Evolutionary conservation across 1,140 invertebrate genomes (phyloP).

Genomic region (Eubasilissa regina): DNA sequence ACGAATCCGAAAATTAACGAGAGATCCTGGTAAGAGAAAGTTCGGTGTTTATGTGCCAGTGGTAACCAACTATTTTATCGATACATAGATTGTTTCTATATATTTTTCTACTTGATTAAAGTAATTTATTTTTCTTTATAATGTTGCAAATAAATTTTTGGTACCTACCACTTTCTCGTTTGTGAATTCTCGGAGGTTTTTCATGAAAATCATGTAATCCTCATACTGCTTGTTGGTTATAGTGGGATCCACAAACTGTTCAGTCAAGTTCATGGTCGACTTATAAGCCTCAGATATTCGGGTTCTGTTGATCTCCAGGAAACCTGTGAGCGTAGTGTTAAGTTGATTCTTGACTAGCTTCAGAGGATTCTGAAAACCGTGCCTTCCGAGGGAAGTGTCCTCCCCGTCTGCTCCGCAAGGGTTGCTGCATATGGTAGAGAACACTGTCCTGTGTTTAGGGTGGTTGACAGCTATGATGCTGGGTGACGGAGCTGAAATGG

Average conservation of each 20-base stretch:
- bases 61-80: too few species aligned
- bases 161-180: slow-evolving; percentile 30
- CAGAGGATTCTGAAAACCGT: neutral
- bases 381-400: neutral
- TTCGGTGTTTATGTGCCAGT: too few species aligned
- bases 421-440: slow-evolving; percentile 7
- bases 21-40: too few species aligned
- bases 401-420: slow-evolving; percentile 33
- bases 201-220: slow-evolving; percentile 1
- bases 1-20: too few species aligned
- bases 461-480: neutral
- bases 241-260: slow-evolving; percentile 6
- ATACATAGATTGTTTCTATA: too few species aligned
- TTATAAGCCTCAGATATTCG: neutral
- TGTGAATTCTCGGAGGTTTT: neutral
- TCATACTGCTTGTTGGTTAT: neutral
- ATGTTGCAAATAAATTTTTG: neutral
- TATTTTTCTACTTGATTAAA: too few species aligned
- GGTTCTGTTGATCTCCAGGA: slow-evolving; percentile 15
- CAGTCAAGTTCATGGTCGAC: slow-evolving; percentile 28
- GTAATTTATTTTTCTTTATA: too few species aligned
- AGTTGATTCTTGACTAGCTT: slow-evolving; percentile 16
- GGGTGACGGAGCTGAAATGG: neutral
- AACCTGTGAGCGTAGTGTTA: neutral
- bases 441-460: neutral